Conservation (phyloP, 2,888 invertebrate genomes). For the Hyles lineata region DNA sequence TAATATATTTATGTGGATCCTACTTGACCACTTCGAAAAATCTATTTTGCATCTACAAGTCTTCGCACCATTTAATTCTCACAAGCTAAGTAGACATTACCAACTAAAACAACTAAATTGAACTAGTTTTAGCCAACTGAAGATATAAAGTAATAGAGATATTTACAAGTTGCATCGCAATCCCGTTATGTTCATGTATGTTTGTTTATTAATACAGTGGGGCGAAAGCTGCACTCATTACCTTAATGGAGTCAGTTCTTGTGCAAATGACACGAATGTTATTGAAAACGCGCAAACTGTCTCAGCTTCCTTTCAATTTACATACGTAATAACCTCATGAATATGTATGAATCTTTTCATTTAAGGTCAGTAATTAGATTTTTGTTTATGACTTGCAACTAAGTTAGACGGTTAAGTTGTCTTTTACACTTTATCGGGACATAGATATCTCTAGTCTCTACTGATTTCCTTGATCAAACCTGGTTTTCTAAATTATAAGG, state of each 20-base stretch:
- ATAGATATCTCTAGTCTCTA: too few species aligned
- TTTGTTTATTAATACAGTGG: slow-evolving; percentile 30
- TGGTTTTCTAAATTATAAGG: too few species aligned
- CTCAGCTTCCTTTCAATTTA: slow-evolving; percentile 20
- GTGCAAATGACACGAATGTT: slow-evolving; percentile 26
- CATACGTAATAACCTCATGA: slow-evolving; percentile 14
- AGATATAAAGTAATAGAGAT: slow-evolving; percentile 2
- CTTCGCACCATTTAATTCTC: too few species aligned
- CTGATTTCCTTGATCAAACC: too few species aligned
- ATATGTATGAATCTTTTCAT: slow-evolving; percentile 13
- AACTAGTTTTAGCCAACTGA: not conserved
- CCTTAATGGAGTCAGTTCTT: slow-evolving; percentile 28
- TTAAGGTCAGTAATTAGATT: slow-evolving; percentile 13
- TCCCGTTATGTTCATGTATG: slow-evolving; percentile 21
- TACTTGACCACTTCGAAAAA: too few species aligned
- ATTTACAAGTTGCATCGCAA: not conserved
- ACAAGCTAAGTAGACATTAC: too few species aligned
- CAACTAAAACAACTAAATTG: not conserved
- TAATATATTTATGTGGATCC: too few species aligned
- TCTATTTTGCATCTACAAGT: too few species aligned
- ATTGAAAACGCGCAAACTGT: slow-evolving; percentile 24
- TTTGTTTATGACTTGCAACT: not conserved
- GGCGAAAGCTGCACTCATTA: slow-evolving; percentile 52
- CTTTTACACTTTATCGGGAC: not conserved
- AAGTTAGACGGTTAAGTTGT: not conserved